These are phyloP conservation scores for Sialis fuliginosa DNA, from an alignment of 2,888 invertebrate species.

Conservation along the genomic window DNA sequence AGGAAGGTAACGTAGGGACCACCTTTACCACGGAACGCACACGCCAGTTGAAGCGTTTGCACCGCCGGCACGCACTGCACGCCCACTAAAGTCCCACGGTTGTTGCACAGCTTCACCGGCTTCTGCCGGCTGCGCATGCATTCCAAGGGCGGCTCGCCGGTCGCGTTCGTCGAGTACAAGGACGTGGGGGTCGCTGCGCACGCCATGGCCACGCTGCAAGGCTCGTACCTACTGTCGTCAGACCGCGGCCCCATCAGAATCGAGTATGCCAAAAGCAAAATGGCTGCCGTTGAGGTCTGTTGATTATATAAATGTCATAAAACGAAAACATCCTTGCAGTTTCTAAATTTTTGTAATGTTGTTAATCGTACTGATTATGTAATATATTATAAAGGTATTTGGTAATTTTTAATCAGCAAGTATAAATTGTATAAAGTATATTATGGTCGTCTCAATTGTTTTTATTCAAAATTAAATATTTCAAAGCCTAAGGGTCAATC, in stretches of 20 bases:
- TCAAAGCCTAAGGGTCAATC: too few relatives aligned
- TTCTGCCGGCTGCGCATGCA: constrained; percentile 95
- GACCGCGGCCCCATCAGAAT: constrained; percentile 95
- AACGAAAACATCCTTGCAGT: too few relatives aligned
- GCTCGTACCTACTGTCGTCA: constrained; percentile 88
- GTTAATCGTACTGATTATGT: too few relatives aligned
- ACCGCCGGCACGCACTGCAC: not conserved
- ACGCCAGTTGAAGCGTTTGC: too few relatives aligned
- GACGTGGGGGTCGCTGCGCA: constrained; percentile 81
- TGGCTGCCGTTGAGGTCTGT: constrained; percentile 62
- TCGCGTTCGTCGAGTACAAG: constrained; percentile 96
- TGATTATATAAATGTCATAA: constrained; percentile 7
- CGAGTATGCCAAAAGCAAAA: constrained; percentile 98
- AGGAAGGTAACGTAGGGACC: too few relatives aligned
- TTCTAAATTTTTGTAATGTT: too few relatives aligned
- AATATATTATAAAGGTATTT: too few relatives aligned
- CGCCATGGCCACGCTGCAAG: constrained; percentile 88
- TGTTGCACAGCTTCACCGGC: constrained; percentile 86
- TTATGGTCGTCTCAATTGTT: too few relatives aligned
- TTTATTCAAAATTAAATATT: too few relatives aligned
- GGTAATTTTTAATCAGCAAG: too few relatives aligned
- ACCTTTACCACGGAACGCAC: too few relatives aligned
- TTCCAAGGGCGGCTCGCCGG: constrained; percentile 77
- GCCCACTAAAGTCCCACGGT: constrained; percentile 15
- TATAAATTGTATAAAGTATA: too few relatives aligned